Conservation (phyloP, 2,797 vertebrate genomes). For the Hemibagrus guttatus region DNA sequence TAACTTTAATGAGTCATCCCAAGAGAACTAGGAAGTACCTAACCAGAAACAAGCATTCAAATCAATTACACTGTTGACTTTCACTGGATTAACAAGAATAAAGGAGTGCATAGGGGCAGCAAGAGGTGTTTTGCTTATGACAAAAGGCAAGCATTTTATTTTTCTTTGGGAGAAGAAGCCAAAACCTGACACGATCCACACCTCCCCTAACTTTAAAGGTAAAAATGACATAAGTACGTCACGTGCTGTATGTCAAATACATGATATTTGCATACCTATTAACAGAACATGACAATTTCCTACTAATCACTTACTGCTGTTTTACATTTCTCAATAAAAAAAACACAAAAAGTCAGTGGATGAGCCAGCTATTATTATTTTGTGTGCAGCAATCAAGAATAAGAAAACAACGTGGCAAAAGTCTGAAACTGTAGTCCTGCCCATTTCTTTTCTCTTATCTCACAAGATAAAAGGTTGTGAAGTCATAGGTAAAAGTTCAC, state of each 20-base stretch:
- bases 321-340: not conserved
- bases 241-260: not conserved
- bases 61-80: not conserved
- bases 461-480: not conserved
- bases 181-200: not conserved
- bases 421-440: not conserved
- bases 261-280: not conserved
- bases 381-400: not conserved
- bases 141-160: not conserved
- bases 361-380: not conserved
- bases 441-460: not conserved
- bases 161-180: not conserved
- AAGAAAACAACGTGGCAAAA: not conserved
- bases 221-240: not conserved
- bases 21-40: not conserved
- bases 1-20: not conserved
- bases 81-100: not conserved
- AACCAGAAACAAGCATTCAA: not conserved
- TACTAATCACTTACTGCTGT: not conserved
- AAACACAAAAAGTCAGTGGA: not conserved
- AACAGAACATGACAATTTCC: not conserved
- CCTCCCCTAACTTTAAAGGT: not conserved
- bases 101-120: no score
- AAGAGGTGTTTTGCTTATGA: not conserved
- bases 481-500: not conserved